A percentile compares a stretch with the other conserved stretches of the same genome.
These are phyloP conservation scores for Merops nubicus DNA, from an alignment of 2,113 vertebrate genomes.

Conservation along the genomic window DNA sequence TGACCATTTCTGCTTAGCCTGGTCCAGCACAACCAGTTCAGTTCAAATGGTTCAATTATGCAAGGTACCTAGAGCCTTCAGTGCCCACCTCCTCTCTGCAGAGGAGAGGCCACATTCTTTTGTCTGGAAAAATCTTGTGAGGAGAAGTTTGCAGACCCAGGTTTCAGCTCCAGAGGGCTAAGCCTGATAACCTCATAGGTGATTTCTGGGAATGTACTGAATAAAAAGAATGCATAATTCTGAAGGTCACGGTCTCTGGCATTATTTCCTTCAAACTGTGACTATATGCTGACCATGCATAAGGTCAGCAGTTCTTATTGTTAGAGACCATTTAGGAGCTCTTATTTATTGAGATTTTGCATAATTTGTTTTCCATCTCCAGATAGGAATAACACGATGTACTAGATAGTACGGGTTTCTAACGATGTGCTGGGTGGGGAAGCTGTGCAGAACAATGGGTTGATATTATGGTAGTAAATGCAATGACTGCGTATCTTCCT, in stretches of 20 bases:
- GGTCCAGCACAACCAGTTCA: neutral
- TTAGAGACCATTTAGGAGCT: conserved; percentile 82
- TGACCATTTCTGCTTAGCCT: neutral
- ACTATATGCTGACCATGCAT: too few relatives aligned
- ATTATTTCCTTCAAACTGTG: too few relatives aligned
- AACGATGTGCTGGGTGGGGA: neutral
- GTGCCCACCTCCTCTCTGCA: neutral
- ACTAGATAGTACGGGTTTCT: conserved; percentile 12
- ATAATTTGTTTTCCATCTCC: conserved; percentile 74
- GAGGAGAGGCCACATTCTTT: neutral
- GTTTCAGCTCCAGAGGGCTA: neutral
- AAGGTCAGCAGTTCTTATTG: conserved; percentile 80
- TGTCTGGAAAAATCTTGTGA: neutral
- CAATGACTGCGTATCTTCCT: conserved; percentile 32
- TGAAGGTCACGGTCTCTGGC: neutral
- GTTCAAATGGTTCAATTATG: neutral
- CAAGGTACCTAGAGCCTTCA: neutral
- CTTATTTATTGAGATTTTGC: conserved; percentile 84
- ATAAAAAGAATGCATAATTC: neutral
- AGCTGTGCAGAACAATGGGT: neutral
- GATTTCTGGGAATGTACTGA: neutral
- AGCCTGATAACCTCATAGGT: neutral
- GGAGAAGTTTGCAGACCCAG: neutral
- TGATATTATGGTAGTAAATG: neutral
- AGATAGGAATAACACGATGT: neutral